phyloP scores from a whole-genome alignment of 2,888 invertebrate species.

The Mesorhabditis belari region DNA sequence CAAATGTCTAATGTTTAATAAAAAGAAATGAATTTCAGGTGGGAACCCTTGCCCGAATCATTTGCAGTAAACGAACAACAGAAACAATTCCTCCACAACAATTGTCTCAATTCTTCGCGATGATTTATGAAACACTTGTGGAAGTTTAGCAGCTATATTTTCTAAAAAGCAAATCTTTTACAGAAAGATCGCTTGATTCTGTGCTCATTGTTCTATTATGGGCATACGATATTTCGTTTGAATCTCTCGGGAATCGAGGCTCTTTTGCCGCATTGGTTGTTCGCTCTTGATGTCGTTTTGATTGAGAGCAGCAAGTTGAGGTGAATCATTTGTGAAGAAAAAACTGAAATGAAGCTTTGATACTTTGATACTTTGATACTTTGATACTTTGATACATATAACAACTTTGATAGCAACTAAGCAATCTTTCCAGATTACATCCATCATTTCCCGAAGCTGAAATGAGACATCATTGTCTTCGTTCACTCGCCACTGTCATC shows the following conservation, averaged over 20 bases:
- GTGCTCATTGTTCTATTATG: slow-evolving; percentile 54
- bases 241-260: slow-evolving; percentile 77
- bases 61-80: slow-evolving; percentile 88
- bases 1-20: background rate
- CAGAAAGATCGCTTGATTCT: slow-evolving; percentile 48
- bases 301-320: slow-evolving; percentile 62
- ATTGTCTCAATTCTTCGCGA: slow-evolving; percentile 84
- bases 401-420: too few relatives aligned
- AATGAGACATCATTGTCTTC: slow-evolving; percentile 81
- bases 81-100: slow-evolving; percentile 85
- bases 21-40: slow-evolving; percentile 3
- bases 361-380: too few relatives aligned
- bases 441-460: slow-evolving; percentile 54
- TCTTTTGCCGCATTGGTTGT: slow-evolving; percentile 78
- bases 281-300: slow-evolving; percentile 81
- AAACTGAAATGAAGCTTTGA: too few relatives aligned
- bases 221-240: slow-evolving; percentile 71
- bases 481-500: slow-evolving; percentile 80
- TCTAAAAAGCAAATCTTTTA: background rate
- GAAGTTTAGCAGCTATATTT: slow-evolving; percentile 19
- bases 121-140: slow-evolving; percentile 69
- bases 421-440: slow-evolving; percentile 36
- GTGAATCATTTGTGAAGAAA: slow-evolving; percentile 10
- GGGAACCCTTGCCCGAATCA: slow-evolving; percentile 77
- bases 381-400: too few relatives aligned